Evolutionary conservation across 1,140 invertebrate species (phyloP).

Genomic region (Manduca sexta): DNA sequence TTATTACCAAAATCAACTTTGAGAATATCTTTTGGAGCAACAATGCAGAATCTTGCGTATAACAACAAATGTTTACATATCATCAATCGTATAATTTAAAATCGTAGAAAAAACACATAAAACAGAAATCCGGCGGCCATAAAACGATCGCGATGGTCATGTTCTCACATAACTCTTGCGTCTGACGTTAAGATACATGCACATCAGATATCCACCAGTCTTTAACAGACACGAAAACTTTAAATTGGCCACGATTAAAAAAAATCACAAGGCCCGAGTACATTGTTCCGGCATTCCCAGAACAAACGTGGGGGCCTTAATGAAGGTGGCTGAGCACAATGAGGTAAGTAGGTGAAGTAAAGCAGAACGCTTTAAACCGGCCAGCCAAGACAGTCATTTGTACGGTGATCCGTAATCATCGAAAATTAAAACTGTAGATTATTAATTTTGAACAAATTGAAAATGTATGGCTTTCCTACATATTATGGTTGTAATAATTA

Average conservation of each 20-base stretch:
- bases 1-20: no score
- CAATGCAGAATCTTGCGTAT: no score
- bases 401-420: background rate
- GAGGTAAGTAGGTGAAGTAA: conserved; percentile 58
- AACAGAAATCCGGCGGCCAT: no score
- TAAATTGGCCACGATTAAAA: conserved; percentile 43
- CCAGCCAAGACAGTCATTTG: background rate
- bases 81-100: no score
- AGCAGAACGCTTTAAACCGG: conserved; percentile 56
- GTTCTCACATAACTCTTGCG: conserved; percentile 46
- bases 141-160: no score
- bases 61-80: no score
- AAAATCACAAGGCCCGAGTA: conserved; percentile 27
- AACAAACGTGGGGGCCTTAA: conserved; percentile 34
- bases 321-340: conserved; percentile 54
- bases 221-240: conserved; percentile 36
- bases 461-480: no score
- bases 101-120: no score
- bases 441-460: no score
- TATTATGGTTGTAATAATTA: no score
- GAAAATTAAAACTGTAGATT: no score
- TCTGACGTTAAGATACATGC: conserved; percentile 24
- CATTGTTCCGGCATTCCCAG: conserved; percentile 54
- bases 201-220: conserved; percentile 30
- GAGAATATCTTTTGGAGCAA: no score